Evolutionary conservation across 2,888 invertebrate genomes (phyloP).

Genomic region (Pardosa pseudoannulata): DNA sequence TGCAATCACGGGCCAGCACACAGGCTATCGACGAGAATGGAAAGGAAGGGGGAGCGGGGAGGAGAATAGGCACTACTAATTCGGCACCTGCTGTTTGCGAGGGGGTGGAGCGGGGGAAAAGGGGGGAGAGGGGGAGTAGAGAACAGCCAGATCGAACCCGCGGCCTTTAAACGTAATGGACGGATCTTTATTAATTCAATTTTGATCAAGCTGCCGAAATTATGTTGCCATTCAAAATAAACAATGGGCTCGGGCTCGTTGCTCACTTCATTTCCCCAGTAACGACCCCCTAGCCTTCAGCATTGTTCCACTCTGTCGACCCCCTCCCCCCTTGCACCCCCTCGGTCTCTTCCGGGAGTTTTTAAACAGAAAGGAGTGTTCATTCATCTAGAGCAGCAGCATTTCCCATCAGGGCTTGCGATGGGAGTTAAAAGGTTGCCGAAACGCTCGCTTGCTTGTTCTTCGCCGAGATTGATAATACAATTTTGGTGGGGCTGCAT

Average conservation of each 20-base stretch:
- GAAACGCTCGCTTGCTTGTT: background rate
- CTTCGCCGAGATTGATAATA: constrained; percentile 14
- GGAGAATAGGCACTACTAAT: constrained; percentile 54
- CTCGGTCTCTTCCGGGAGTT: constrained; percentile 18
- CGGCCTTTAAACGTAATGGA: constrained; percentile 73
- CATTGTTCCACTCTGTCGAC: background rate
- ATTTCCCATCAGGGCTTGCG: background rate
- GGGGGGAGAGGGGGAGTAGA: constrained; percentile 1
- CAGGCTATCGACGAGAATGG: constrained; percentile 63
- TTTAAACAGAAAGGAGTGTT: constrained; percentile 22
- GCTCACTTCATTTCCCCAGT: constrained; percentile 58
- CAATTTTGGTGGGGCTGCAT: constrained; percentile 4
- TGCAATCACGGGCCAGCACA: constrained; percentile 72
- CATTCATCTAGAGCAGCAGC: constrained; percentile 5
- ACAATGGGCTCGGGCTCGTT: constrained; percentile 63
- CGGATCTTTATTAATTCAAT: constrained; percentile 73
- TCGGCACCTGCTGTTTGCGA: constrained; percentile 65
- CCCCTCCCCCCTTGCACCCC: background rate
- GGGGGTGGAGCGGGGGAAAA: constrained; percentile 19
- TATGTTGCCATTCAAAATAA: constrained; percentile 73
- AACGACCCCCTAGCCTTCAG: background rate
- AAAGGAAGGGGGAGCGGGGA: constrained; percentile 2
- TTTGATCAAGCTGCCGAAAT: constrained; percentile 73
- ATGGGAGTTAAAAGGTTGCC: constrained; percentile 13
- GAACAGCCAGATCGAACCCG: constrained; percentile 55